Percentiles rank a stretch among this genome's conserved stretches.
Evolutionary conservation across 2,888 invertebrate genomes (phyloP).

Genomic region (Plebejus anna): DNA sequence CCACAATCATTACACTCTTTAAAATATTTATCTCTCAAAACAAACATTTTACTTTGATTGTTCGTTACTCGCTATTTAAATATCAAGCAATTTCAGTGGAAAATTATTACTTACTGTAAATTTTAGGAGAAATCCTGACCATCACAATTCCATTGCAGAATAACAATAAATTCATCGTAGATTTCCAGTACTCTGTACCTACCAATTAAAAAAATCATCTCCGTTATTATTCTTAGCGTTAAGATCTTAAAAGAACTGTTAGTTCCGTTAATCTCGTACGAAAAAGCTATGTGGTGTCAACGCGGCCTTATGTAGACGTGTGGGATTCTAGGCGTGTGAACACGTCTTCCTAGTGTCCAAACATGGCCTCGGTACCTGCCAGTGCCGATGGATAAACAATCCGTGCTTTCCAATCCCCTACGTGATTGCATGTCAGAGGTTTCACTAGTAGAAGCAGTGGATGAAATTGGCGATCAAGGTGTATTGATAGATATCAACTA

Average conservation of each 20-base stretch:
- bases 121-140: too few species aligned
- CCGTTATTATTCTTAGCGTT: not conserved
- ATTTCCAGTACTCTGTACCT: not conserved
- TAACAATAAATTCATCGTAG: not conserved
- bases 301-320: constrained; percentile 34
- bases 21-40: too few species aligned
- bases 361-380: constrained; percentile 55
- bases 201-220: not conserved
- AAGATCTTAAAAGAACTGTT: constrained; percentile 13
- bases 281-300: constrained; percentile 23
- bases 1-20: not conserved
- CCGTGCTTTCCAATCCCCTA: constrained; percentile 49
- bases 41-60: too few species aligned
- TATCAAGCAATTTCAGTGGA: too few species aligned
- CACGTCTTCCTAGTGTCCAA: constrained; percentile 54
- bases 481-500: too few species aligned
- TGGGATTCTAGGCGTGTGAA: constrained; percentile 57
- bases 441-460: not conserved
- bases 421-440: not conserved
- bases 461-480: not conserved
- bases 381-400: constrained; percentile 51
- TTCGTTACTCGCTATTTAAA: too few species aligned
- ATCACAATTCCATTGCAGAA: too few species aligned
- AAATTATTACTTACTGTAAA: too few species aligned
- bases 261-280: constrained; percentile 23